A percentile compares a stretch with the other conserved stretches of the same genome.
These are phyloP conservation scores for Pycnomerus fuliginosus DNA, from an alignment of 2,888 invertebrate species.

Conservation along the genomic window DNA sequence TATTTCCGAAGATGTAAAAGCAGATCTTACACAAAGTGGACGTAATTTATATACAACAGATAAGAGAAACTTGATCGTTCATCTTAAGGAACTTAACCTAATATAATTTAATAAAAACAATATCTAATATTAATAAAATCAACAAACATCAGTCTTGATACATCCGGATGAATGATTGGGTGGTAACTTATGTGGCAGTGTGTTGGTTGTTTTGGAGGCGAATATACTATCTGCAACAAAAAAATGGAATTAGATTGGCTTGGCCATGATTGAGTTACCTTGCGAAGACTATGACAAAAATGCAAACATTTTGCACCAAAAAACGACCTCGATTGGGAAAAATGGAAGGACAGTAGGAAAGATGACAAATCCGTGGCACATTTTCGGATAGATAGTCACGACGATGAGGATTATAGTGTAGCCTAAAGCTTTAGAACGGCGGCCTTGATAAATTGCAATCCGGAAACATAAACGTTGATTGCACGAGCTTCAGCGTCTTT, in stretches of 20 bases:
- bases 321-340: constrained; percentile 25
- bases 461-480: constrained; percentile 38
- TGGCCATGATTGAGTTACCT: constrained; percentile 37
- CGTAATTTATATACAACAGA: constrained; percentile 8
- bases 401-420: constrained; percentile 31
- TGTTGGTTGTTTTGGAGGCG: constrained; percentile 35
- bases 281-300: constrained; percentile 27
- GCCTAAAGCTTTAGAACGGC: constrained; percentile 46
- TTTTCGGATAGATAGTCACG: neutral
- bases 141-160: constrained; percentile 55
- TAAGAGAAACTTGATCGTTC: neutral
- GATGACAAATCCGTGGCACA: neutral
- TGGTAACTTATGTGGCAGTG: constrained; percentile 55
- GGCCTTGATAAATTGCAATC: constrained; percentile 48
- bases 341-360: constrained; percentile 9
- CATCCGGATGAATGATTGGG: constrained; percentile 50
- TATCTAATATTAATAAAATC: constrained; percentile 49
- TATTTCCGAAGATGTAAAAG: constrained; percentile 31
- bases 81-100: constrained; percentile 49
- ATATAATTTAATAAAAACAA: constrained; percentile 54
- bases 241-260: constrained; percentile 19
- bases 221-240: constrained; percentile 45
- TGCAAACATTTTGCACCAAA: constrained; percentile 17
- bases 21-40: constrained; percentile 25
- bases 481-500: too few species aligned